Evolutionary conservation across 2,888 invertebrate species (phyloP).

Genomic region (Stomorhina lunata): DNA sequence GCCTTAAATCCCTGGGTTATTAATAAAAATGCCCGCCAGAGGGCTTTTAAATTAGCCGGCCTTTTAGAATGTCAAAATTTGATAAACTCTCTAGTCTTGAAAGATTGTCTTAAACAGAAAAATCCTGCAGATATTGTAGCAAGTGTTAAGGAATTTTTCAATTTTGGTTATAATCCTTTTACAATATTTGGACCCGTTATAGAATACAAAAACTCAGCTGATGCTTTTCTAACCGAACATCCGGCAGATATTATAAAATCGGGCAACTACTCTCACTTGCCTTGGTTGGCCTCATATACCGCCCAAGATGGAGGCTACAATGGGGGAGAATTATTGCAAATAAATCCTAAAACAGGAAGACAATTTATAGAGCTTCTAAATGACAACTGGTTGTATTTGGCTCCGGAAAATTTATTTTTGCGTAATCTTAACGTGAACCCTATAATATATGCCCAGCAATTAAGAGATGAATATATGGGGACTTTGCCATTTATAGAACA

Average conservation of each 20-base stretch:
- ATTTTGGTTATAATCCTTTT: constrained; percentile 84
- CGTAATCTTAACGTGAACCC: constrained; percentile 37
- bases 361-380: constrained; percentile 79
- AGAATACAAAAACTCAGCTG: constrained; percentile 80
- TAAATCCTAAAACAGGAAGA: constrained; percentile 71
- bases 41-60: constrained; percentile 46
- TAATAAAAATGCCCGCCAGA: constrained; percentile 39
- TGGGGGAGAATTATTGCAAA: constrained; percentile 79
- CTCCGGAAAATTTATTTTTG: constrained; percentile 61
- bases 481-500: constrained; percentile 80
- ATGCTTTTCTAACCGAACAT: constrained; percentile 83
- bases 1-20: constrained; percentile 65
- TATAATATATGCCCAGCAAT: constrained; percentile 32
- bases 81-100: constrained; percentile 79
- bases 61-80: constrained; percentile 52
- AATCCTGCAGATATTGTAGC: constrained; percentile 83
- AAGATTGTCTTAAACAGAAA: constrained; percentile 83
- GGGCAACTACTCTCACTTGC: constrained; percentile 82
- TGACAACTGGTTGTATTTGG: constrained; percentile 81
- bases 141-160: constrained; percentile 74
- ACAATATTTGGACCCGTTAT: constrained; percentile 86
- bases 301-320: constrained; percentile 87
- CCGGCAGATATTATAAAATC: constrained; percentile 81
- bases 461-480: constrained; percentile 75
- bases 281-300: constrained; percentile 85